Evolutionary conservation across 1,140 invertebrate genomes (phyloP), one percentile per base, ranked within the genome.

Genomic region (Cecropterus lyciades): DNA sequence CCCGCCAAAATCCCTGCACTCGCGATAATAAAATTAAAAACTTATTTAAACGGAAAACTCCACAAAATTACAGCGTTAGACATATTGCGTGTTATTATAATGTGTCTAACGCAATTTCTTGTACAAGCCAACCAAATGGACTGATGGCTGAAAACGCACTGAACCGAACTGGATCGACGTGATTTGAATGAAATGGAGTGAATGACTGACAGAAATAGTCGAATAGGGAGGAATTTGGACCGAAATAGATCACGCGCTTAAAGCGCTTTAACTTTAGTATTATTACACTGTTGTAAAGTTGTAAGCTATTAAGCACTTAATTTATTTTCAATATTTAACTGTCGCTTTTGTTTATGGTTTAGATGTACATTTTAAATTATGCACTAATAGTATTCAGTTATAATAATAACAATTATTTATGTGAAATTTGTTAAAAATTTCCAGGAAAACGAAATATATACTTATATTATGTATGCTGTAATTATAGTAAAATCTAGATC

Each of bases 141-240:
- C 3, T 14, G 48, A 51, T 7, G 7, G 20, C 48, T 67, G 65
- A 74, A 73, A 68, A 63, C 42, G 55, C 49, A 70, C 17, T 67
- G 60, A 64, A 72, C 65, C 56, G 68, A 69, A 75, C 68, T 74
- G 73, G 77, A 69, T 57, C 63, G 63, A 70, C 66, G 67, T 77
- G 67, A 69, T 80, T 84, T 80, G 80, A 83, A 79, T 80, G 78
- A 72, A 84, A 68, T 65, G 72, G 66, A 73, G 59, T 80, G 77
- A 87, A 85, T 85, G 80, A 84, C 71, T 82, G 78, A 83, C 83
- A 83, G 75, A 84, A 87, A 86, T 87, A 84, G 83, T 79, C 71
- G 74, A 82, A 84, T 80, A 84, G 85, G 84, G 85, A 80, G 80
- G 82, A 75, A 75, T 76, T 62, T 62, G 51, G 33, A 40, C 13